Base-by-base conservation (phyloP, 1,140 invertebrate species). In the Drosophila dunni region DNA sequence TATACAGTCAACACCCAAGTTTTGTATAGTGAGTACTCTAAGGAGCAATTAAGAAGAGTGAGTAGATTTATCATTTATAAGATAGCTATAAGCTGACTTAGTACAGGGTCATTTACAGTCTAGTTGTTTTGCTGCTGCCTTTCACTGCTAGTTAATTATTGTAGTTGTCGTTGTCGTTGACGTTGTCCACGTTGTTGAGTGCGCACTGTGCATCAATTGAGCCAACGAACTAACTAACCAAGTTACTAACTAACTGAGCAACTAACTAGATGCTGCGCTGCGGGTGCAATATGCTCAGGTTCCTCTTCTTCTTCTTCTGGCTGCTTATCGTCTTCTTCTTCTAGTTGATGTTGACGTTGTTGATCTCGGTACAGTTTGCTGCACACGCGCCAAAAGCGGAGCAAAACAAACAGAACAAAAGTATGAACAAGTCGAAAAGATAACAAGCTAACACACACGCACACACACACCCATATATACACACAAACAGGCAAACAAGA, bases 311-410 rank as follows among this genome's bases (percentile, higher is more conserved):
- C 38, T 36, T 42, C 29, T 61, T 42, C 17, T 57, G 10, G 46
- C n/a, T 54, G 45, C 29, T 61, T 15, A 1, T 61, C 13, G 7
- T 48, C 38, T 36, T 46, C 29, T 61, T 42, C 24, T 29, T 29
- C 29, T 2, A n/a, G 46, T 10, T 54, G 53, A 29, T 61, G 73
- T 58, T 24, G 46, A 48, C 65, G 67, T 44, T 68, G 56, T 74
- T 78, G 74, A 84, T 80, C 65, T 77, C 57, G 81, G 80, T 82
- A 82, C 80, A 83, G 79, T 82, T 81, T 76, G 64, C 61, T 67
- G 76, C 76, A 81, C 81, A 81, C 81, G 81, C 81, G 81, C 81
- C 81, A 84, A 79, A 80, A 68, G 67, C 76, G 62, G 58, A 79
- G 66, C 80, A 79, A 83, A 71, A 65, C 68, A 75, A 80, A 72